These are phyloP conservation scores for Tuberolachnus salignus DNA, from an alignment of 2,888 invertebrate genomes.

Conservation along the genomic window DNA sequence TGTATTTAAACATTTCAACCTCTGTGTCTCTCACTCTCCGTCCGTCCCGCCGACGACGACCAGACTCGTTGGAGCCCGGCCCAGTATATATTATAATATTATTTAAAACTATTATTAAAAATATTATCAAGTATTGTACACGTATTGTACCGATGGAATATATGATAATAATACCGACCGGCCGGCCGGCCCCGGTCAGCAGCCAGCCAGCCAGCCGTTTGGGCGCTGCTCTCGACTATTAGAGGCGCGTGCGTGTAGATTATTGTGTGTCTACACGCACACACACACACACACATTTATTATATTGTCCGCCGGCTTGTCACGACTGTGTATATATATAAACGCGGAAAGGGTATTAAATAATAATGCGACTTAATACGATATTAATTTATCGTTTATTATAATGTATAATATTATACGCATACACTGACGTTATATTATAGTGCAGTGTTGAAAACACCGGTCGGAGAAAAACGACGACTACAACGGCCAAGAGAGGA, in stretches of 20 bases:
- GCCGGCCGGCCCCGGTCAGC: too few species aligned
- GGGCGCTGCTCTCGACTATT: conserved; percentile 36
- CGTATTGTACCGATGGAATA: conserved; percentile 3
- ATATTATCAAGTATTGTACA: too few species aligned
- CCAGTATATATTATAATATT: conserved; percentile 23
- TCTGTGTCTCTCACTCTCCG: too few species aligned
- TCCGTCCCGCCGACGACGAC: conserved; percentile 29
- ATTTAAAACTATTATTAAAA: too few species aligned
- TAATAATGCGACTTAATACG: conserved; percentile 31
- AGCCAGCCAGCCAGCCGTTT: conserved; percentile 53
- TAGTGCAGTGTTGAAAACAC: conserved; percentile 10
- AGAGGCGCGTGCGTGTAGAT: background rate
- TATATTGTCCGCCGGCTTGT: conserved; percentile 34
- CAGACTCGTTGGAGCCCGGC: conserved; percentile 48
- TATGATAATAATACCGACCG: conserved; percentile 31
- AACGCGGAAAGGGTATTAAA: conserved; percentile 8
- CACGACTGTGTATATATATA: conserved; percentile 2
- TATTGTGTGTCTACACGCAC: background rate
- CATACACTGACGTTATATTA: background rate
- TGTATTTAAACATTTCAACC: too few species aligned
- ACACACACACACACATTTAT: background rate
- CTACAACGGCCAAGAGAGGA: conserved; percentile 7
- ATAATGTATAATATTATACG: too few species aligned
- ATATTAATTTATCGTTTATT: conserved; percentile 21
- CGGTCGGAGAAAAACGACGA: conserved; percentile 21